Base-by-base conservation (phyloP, 2,113 vertebrate species). In the Pontoporia blainvillei region DNA sequence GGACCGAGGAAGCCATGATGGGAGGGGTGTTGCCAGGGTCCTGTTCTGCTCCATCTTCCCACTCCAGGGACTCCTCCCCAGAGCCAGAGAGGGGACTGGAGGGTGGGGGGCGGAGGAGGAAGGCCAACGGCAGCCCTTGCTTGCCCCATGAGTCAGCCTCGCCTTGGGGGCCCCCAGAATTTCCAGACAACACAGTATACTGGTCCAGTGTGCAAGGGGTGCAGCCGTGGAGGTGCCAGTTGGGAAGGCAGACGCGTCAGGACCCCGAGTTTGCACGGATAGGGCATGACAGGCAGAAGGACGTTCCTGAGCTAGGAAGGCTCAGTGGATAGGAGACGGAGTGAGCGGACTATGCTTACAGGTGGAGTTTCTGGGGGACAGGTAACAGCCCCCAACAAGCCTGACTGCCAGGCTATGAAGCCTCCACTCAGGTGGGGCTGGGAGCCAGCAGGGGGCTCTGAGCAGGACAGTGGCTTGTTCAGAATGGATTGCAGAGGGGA, bases 381-480 rank as follows among this genome's bases (percentile, higher is more conserved):
- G 25, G 6, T 96, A 57, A 34, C 64, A 93, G 62, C 66, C 41
- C 31, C 62, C 49, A 54, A 8, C 11, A 34, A 18, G 27, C 31
- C 78, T 94, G 66, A 84, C 57, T 57, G n/a, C 36, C 81, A 41
- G 36, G 14, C 23, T 46, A 62, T 5, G 31, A 69, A 44, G 27
- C n/a, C 27, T 91, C 46, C 20, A 79, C 6, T 3, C 61, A 34
- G 25, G 27, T 21, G 34, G 49, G 7, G 13, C 66, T 59, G 17
- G 59, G 49, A 67, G 61, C 66, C 89, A 76, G 59, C 23, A 3
- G 29, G 27, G 29, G 1, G 3, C 64, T 94, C 49, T 57, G 41
- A 93, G 49, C 57, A 89, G 13, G 72, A 49, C 49, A 59, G 64
- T 61, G 57, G 76, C 52, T 86, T 88, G 41, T 52, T 96, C 72